phyloP scores from a whole-genome alignment of 2,113 vertebrate species.

The Girardinichthys multiradiatus region DNA sequence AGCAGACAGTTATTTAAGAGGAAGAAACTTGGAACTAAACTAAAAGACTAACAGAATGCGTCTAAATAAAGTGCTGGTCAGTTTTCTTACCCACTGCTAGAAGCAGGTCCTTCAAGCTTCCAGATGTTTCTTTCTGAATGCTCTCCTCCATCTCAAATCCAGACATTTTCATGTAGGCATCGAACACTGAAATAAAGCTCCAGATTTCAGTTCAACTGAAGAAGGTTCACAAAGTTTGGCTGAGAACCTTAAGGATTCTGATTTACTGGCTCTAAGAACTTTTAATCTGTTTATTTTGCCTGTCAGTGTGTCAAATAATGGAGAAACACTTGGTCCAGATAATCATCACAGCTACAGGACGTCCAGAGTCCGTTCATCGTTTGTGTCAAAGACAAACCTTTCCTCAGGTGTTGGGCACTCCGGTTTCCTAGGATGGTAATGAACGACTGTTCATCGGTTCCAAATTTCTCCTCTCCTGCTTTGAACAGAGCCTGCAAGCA shows the following conservation, averaged over 20 bases:
- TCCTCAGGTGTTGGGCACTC: conserved; percentile 87
- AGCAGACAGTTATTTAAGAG: neutral
- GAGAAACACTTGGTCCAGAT: neutral
- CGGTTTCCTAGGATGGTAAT: conserved; percentile 94
- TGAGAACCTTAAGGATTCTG: too few relatives aligned
- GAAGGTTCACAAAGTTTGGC: neutral
- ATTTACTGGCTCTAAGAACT: neutral
- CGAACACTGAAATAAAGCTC: conserved; percentile 84
- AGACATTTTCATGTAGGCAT: conserved; percentile 92
- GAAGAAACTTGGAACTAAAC: neutral
- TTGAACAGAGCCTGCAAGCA: conserved; percentile 86
- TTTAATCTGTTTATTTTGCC: neutral
- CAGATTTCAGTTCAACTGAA: neutral
- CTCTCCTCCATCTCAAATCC: conserved; percentile 96
- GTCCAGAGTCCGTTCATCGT: neutral
- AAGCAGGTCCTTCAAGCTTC: conserved; percentile 85
- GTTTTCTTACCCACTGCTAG: conserved; percentile 89
- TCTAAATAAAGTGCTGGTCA: neutral
- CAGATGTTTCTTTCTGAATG: conserved; percentile 92
- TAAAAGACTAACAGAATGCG: neutral
- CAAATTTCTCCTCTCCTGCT: conserved; percentile 93
- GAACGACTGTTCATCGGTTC: conserved; percentile 93
- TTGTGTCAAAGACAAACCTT: conserved; percentile 76
- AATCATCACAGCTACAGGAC: neutral
- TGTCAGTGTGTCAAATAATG: neutral